phyloP scores from a whole-genome alignment of 2,113 vertebrate species.

The Thymallus thymallus region DNA sequence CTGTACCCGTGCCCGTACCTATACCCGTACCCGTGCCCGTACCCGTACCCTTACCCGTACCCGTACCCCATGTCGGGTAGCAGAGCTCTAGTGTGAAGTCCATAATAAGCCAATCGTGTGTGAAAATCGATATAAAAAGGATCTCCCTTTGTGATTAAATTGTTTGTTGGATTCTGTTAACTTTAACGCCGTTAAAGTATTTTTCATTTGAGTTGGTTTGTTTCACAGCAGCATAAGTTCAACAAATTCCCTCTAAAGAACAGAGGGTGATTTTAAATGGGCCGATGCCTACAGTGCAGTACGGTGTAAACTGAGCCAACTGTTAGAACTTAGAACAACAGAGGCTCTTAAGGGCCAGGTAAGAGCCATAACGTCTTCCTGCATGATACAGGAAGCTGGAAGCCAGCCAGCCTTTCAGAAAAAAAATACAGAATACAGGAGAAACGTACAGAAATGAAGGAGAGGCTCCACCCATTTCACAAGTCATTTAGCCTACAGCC shows the following conservation, averaged over 20 bases:
- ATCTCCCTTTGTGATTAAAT: background rate
- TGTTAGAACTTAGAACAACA: conserved; percentile 14
- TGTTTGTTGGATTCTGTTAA: background rate
- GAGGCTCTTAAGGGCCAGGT: background rate
- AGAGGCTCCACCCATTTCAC: conserved; percentile 1
- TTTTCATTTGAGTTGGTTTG: conserved; percentile 10
- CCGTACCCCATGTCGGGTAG: too few species aligned
- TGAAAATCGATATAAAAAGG: background rate
- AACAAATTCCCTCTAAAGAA: conserved; percentile 1
- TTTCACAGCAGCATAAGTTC: background rate
- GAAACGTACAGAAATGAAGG: conserved; percentile 12
- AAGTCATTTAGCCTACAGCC: conserved; percentile 24
- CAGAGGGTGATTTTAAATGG: conserved; percentile 28
- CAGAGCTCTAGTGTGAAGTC: too few species aligned
- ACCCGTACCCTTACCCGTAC: too few species aligned
- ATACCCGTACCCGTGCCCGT: too few species aligned
- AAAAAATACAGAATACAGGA: background rate
- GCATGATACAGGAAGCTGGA: conserved; percentile 25
- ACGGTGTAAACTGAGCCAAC: conserved; percentile 19
- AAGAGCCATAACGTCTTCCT: conserved; percentile 23
- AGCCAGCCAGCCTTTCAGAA: conserved; percentile 3
- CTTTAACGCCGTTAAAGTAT: conserved; percentile 15
- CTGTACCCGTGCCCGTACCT: too few species aligned
- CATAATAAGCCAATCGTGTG: too few species aligned
- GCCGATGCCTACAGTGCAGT: conserved; percentile 21